These are phyloP conservation scores for Peribatodes rhomboidaria DNA, from an alignment of 2,888 invertebrate species.

Conservation along the genomic window DNA sequence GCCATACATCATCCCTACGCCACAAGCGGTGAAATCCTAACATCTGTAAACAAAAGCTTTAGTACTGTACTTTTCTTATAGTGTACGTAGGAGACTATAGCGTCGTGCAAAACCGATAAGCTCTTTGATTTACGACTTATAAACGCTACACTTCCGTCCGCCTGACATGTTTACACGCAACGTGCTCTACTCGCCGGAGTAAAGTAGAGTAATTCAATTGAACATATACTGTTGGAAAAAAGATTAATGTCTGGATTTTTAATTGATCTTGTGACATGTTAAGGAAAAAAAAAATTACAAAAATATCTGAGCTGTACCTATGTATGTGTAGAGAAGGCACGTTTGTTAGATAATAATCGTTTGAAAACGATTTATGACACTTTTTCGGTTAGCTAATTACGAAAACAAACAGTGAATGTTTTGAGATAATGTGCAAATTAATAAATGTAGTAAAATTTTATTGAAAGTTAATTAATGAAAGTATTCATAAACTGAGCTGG, in stretches of 20 bases:
- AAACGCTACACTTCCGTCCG: conserved; percentile 78
- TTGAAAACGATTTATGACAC: no score
- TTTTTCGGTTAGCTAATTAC: no score
- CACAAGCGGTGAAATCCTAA: background rate
- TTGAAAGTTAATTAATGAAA: no score
- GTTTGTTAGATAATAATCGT: no score
- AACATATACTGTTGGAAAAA: conserved; percentile 13
- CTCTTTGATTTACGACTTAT: conserved; percentile 79
- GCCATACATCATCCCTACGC: no score
- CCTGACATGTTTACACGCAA: conserved; percentile 42
- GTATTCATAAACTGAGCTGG: no score
- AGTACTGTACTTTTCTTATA: conserved; percentile 32
- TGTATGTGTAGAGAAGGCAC: no score
- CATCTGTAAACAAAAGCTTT: background rate
- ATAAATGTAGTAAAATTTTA: no score
- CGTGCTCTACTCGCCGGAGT: conserved; percentile 31
- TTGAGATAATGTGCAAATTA: no score
- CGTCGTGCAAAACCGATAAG: conserved; percentile 75
- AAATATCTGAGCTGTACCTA: background rate
- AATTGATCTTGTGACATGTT: conserved; percentile 11
- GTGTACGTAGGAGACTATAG: conserved; percentile 51
- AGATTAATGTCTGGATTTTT: conserved; percentile 44
- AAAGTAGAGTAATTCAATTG: conserved; percentile 19
- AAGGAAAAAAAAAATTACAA: background rate
- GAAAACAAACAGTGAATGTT: no score